phyloP scores from a whole-genome alignment of 2,888 invertebrate genomes.

The Aspidiotus rigidus region DNA sequence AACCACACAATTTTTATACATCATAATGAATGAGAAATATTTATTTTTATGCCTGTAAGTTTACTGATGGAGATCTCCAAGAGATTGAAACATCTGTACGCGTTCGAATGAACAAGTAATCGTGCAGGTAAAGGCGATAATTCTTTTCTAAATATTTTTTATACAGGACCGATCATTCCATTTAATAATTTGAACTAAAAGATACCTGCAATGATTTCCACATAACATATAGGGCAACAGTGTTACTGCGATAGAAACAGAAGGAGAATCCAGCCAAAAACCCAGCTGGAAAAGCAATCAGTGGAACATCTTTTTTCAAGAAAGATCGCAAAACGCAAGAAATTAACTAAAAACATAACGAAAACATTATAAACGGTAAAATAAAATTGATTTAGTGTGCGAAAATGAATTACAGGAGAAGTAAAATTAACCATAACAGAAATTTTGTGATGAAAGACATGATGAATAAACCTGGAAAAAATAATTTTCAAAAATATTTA shows the following conservation, averaged over 20 bases:
- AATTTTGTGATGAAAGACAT: too few species aligned
- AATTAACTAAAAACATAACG: constrained; percentile 47
- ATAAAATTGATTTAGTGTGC: background rate
- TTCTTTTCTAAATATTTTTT: too few species aligned
- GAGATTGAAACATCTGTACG: too few species aligned
- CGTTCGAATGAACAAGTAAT: too few species aligned
- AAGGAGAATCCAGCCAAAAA: constrained; percentile 61
- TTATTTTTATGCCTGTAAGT: too few species aligned
- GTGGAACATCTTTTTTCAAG: constrained; percentile 52
- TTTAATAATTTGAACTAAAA: background rate
- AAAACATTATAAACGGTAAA: background rate
- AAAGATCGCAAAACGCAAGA: constrained; percentile 58
- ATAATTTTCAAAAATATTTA: background rate
- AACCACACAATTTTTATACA: too few species aligned
- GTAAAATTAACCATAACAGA: background rate
- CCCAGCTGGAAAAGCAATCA: constrained; percentile 61
- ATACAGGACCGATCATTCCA: too few species aligned
- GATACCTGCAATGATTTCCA: constrained; percentile 73
- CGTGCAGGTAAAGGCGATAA: too few species aligned
- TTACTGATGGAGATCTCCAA: too few species aligned
- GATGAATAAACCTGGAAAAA: background rate
- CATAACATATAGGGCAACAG: constrained; percentile 69
- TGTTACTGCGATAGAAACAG: constrained; percentile 63
- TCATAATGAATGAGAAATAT: too few species aligned
- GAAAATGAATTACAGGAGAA: background rate